Conservation (phyloP, 30 jellyfish, hydroid and myxozoan species). For the Pseudorhiza aurosa region DNA sequence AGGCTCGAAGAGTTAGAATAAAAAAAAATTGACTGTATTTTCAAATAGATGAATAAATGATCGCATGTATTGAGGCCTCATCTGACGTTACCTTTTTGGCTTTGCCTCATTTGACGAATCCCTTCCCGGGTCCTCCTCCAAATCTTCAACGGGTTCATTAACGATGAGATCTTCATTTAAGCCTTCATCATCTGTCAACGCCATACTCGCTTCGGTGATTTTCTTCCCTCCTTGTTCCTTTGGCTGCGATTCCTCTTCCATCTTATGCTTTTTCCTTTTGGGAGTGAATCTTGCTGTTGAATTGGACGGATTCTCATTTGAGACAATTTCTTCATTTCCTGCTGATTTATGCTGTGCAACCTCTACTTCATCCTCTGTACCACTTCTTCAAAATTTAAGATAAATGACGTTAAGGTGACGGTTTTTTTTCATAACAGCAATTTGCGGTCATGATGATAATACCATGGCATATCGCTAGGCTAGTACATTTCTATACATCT, state of each 20-base stretch:
- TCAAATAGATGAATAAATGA: too few species aligned
- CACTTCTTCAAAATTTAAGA: not conserved
- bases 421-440: too few species aligned
- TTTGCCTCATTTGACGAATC: not conserved
- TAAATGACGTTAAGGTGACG: too few species aligned
- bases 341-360: not conserved
- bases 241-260: not conserved
- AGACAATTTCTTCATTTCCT: not conserved
- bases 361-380: conserved; percentile 3
- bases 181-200: not conserved
- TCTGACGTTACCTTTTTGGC: too few species aligned
- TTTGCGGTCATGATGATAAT: too few species aligned
- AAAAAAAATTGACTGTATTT: too few species aligned
- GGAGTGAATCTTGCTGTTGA: not conserved
- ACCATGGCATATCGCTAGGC: too few species aligned
- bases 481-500: too few species aligned
- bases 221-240: not conserved
- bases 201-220: not conserved
- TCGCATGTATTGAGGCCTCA: too few species aligned
- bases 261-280: not conserved
- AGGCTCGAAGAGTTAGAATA: too few species aligned
- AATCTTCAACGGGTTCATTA: not conserved
- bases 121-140: not conserved
- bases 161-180: not conserved
- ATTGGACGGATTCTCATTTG: not conserved